phyloP scores from a whole-genome alignment of 2,888 invertebrate genomes.

The Vandiemenella viatica region DNA sequence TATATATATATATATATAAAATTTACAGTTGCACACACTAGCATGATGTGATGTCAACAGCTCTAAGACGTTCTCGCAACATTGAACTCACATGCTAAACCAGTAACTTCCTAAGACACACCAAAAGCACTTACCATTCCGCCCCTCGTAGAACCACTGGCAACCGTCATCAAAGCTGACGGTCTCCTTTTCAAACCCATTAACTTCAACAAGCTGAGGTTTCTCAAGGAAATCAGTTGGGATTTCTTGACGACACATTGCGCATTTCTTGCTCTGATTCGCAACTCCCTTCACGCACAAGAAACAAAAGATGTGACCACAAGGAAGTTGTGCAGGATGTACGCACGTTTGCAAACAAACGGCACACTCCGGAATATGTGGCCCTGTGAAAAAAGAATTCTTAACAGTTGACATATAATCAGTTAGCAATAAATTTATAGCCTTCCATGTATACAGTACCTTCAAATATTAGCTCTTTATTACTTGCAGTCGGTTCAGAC shows the following conservation, averaged over 20 bases:
- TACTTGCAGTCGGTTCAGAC: no score
- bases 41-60: no score
- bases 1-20: no score
- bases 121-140: conserved; percentile 75
- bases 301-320: conserved; percentile 91
- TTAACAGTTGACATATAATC: no score
- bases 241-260: conserved; percentile 82
- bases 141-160: conserved; percentile 93
- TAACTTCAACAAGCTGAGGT: conserved; percentile 48
- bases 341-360: conserved; percentile 82
- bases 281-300: conserved; percentile 87
- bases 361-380: conserved; percentile 54
- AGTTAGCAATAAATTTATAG: no score
- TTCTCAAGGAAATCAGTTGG: conserved; percentile 78
- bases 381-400: no score
- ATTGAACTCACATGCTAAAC: no score
- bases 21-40: no score
- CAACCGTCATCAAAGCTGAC: conserved; percentile 44
- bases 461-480: no score
- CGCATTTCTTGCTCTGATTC: conserved; percentile 75
- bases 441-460: no score
- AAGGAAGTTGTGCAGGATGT: conserved; percentile 84
- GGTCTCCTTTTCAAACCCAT: conserved; percentile 24
- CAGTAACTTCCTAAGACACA: no score
- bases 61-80: no score